phyloP scores from a whole-genome alignment of 2,888 invertebrate genomes.

The Pediacus dermestoides region DNA sequence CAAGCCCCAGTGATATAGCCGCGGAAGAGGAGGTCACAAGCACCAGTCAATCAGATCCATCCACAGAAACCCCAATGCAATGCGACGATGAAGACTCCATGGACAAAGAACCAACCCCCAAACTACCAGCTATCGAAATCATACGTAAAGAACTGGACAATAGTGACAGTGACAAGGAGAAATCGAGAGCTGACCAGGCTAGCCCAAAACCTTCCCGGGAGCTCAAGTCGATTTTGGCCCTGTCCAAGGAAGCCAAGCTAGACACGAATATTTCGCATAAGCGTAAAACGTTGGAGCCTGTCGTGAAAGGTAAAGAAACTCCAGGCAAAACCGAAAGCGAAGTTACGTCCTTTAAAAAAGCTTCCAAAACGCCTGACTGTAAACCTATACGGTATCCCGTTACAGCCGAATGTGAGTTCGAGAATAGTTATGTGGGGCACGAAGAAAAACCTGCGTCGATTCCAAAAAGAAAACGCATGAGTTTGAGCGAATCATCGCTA shows the following conservation, averaged over 20 bases:
- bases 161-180: no score
- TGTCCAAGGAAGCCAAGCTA: conserved; percentile 67
- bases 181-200: no score
- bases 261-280: conserved; percentile 52
- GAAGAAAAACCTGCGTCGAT: conserved; percentile 20
- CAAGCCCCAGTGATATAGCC: no score
- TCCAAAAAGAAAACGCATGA: conserved; percentile 34
- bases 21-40: conserved; percentile 1
- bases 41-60: no score
- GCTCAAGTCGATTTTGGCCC: conserved; percentile 60
- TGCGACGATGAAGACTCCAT: no score
- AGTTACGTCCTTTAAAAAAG: conserved; percentile 12
- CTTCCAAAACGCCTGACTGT: conserved; percentile 1
- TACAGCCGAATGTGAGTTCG: conserved; percentile 40
- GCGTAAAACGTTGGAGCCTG: conserved; percentile 47
- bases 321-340: conserved; percentile 8
- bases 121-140: no score
- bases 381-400: conserved; percentile 33
- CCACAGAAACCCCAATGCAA: no score
- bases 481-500: conserved; percentile 25
- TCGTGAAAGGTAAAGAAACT: conserved; percentile 16
- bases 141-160: no score
- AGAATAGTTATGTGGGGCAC: no score
- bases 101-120: no score
- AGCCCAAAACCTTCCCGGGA: conserved; percentile 42